Conservation (phyloP, 2,797 vertebrate species). For the Falco biarmicus region DNA sequence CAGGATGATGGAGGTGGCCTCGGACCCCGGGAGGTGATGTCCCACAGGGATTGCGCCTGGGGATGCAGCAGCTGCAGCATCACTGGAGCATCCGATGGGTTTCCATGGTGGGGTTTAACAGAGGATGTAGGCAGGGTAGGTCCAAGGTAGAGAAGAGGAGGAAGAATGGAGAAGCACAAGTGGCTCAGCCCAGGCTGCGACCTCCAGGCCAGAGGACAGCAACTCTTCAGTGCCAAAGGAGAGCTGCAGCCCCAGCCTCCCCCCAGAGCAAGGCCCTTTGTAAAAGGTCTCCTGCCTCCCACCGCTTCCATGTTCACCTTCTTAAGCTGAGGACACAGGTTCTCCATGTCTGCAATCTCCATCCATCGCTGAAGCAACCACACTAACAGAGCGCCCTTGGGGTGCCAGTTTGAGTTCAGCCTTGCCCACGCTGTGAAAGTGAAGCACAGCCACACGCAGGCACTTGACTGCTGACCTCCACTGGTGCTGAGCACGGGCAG, state of each 20-base stretch:
- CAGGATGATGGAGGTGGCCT: not conserved
- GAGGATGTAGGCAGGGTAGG: not conserved
- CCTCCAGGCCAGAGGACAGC: not conserved
- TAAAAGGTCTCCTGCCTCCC: not conserved
- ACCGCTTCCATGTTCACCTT: not conserved
- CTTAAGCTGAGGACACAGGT: not conserved
- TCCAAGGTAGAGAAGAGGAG: not conserved
- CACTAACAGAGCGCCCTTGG: no score
- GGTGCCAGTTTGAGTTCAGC: not conserved
- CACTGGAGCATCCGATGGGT: not conserved
- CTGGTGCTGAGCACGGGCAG: not conserved
- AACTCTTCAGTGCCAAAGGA: not conserved
- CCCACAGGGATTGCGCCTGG: not conserved
- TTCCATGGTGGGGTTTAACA: not conserved
- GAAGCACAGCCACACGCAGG: not conserved
- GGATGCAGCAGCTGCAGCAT: not conserved
- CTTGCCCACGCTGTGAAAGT: no score
- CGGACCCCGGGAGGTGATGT: fast-evolving
- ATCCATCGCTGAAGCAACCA: not conserved
- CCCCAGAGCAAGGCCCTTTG: not conserved
- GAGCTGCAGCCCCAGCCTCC: not conserved
- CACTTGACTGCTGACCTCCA: not conserved
- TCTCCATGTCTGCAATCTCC: not conserved
- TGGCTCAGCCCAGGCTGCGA: not conserved
- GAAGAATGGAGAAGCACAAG: not conserved